Percentiles rank a stretch among this genome's conserved stretches.
Evolutionary conservation across 2,113 vertebrate species (phyloP).

Genomic region (Muntiacus reevesi): DNA sequence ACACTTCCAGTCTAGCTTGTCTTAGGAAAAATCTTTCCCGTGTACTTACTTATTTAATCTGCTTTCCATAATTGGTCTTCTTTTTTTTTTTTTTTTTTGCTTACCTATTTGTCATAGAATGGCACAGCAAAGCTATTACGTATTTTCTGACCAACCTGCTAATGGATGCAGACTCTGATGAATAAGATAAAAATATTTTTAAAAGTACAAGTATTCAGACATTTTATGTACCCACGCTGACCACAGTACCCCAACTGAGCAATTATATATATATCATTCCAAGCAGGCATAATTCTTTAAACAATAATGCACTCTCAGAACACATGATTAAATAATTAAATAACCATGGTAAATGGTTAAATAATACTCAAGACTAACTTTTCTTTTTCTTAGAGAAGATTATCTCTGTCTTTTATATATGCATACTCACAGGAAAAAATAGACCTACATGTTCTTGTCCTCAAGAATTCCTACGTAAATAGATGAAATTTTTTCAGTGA

Average conservation of each 20-base stretch:
- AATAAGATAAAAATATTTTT: slow-evolving; percentile 23
- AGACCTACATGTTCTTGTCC: background rate
- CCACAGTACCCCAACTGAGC: background rate
- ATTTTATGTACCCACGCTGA: background rate
- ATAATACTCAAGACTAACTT: background rate
- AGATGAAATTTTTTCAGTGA: background rate
- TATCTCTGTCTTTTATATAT: background rate
- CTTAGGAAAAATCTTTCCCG: background rate
- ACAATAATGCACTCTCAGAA: background rate
- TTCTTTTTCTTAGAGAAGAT: background rate
- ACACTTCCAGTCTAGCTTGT: background rate
- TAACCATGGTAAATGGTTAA: background rate
- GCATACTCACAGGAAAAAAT: background rate
- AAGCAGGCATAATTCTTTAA: background rate
- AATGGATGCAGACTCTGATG: background rate
- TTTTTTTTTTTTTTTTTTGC: background rate
- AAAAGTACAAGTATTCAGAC: background rate
- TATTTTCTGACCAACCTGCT: background rate
- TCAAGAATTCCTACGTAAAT: background rate
- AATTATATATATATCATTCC: background rate
- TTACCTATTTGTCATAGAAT: background rate
- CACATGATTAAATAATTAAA: too few species aligned
- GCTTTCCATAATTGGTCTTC: background rate
- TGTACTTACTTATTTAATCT: background rate
- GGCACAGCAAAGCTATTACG: background rate